Base-by-base conservation (phyloP, 2,888 invertebrate species). In the Ornithoptera priamus region DNA sequence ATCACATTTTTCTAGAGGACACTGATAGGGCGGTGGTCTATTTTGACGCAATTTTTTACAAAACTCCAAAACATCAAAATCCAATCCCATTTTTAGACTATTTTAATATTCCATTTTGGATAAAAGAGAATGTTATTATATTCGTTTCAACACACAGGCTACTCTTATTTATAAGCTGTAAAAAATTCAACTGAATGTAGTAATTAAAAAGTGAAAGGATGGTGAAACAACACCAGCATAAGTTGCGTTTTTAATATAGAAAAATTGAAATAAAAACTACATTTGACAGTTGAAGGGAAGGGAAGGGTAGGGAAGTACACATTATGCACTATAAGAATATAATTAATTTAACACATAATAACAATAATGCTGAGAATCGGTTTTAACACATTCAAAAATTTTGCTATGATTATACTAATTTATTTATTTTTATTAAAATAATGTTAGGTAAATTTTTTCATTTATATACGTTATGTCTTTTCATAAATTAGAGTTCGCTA, bases 61-160 rank as follows among this genome's bases (percentile, higher is more conserved):
- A 89, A 97, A 97, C 85, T 96, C 96, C 79, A 96, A 93, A 77
- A 97, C 96, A 93, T 97, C 97, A 90, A 97, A 97, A 88, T 97
- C 97, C 79, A 97, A 93, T 79, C 96, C 96, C 96, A 96, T 96
- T 88, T 86, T 90, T 71, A 42, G 24, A n/a, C 65, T 67, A 65
- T 76, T 67, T 58, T 63, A 57, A 22, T 46, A 62, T 62, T 66
- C 46, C 36, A 62, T 62, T 36, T 17, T 42, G 18, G n/a, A 62
- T 53, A 20, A 10, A 59, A 60, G 17, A 39, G 0, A 63, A 22
- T n/a, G 18, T 46, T 46, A 20, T 53, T 46, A 10, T 46, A 36
- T 46, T 50, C 17, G 30, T 46, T 30, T 30, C 17, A n/a, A 36
- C 56, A 12, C 56, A 12, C 15, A 24, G 15, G 65, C 24, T 20